These are phyloP conservation scores for Anoplophora glabripennis DNA, from an alignment of 1,140 invertebrate species.

Conservation along the genomic window DNA sequence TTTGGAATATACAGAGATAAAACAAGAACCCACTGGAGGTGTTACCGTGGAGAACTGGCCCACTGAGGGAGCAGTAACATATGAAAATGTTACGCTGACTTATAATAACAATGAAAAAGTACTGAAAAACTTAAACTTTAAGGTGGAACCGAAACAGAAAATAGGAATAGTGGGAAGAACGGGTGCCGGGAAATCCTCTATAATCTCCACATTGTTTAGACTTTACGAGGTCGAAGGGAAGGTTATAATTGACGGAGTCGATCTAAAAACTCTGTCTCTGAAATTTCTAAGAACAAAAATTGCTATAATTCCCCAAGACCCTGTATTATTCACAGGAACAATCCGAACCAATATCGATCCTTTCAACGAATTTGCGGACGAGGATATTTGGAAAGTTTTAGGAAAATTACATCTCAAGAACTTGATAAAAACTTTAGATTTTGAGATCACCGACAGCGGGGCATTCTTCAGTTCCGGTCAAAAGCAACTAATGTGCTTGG, in stretches of 20 bases:
- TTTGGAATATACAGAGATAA: constrained; percentile 4
- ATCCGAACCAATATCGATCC: constrained; percentile 60
- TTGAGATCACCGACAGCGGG: constrained; percentile 61
- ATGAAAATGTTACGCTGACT: constrained; percentile 62
- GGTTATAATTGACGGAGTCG: constrained; percentile 65
- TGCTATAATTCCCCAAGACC: constrained; percentile 65
- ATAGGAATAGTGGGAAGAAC: constrained; percentile 42
- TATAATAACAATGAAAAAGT: constrained; percentile 66
- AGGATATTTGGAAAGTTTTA: constrained; percentile 42
- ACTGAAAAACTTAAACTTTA: constrained; percentile 62
- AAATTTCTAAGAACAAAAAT: constrained; percentile 57
- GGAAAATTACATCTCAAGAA: constrained; percentile 43
- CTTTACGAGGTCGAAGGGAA: constrained; percentile 59
- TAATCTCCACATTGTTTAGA: constrained; percentile 73
- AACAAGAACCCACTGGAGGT: not conserved
- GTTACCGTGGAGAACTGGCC: constrained; percentile 52
- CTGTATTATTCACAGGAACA: constrained; percentile 59
- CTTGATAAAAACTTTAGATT: constrained; percentile 35
- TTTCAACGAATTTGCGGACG: constrained; percentile 53
- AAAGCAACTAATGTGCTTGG: constrained; percentile 75
- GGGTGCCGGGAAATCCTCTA: constrained; percentile 71
- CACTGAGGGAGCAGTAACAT: constrained; percentile 23
- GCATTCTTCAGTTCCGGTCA: constrained; percentile 75
- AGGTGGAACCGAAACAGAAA: constrained; percentile 63
- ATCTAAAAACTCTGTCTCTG: constrained; percentile 61